Base-by-base conservation (phyloP, 1,140 invertebrate species). In the Sweltsa coloradensis region DNA sequence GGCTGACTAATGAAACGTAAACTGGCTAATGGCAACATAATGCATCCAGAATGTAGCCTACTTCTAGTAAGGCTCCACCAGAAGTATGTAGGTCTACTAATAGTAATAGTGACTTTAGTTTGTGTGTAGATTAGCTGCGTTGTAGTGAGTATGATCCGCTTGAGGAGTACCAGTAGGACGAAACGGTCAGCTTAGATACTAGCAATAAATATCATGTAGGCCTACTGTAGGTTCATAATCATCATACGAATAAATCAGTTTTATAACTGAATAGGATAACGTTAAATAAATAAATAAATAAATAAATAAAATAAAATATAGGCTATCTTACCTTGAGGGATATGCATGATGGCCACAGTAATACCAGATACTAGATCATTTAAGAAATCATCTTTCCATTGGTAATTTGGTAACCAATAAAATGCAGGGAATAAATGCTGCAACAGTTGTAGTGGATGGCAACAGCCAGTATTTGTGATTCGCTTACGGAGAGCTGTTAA, bases 311-410 rank as follows among this genome's bases (percentile, higher is more conserved):
- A 9, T 31, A 31, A 31, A 31, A 9, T 37, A 27, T 36, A 41
- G 16, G 6, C 13, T 11, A 27, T 36, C 51, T 63, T 67, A 77
- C 84, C 88, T 74, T 94, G 91, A 1, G 90, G 89, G 62, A 95
- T 90, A 57, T 94, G 89, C 81, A 95, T 88, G 49, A 94, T 80
- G n/a, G 85, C 86, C 5, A 91, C 83, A 2, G 89, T 94, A 36
- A 88, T 69, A 3, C 90, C 91, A 3, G 84, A 73, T 18, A 83
- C 74, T 6, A 85, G 57, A 66, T 89, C 85, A 2, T 73, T 68
- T 0, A 79, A 47, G 19, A 85, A 63, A 58, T 81, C 68, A 34
- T 71, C 61, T 53, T 72, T 74, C 62, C 74, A 69, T 41, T 74
- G 74, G 65, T 89, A 89, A 39, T 74, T 66, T 26, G 74, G 78